These are phyloP conservation scores for Hydriomena furcata DNA, from an alignment of 2,888 invertebrate species.

Conservation along the genomic window DNA sequence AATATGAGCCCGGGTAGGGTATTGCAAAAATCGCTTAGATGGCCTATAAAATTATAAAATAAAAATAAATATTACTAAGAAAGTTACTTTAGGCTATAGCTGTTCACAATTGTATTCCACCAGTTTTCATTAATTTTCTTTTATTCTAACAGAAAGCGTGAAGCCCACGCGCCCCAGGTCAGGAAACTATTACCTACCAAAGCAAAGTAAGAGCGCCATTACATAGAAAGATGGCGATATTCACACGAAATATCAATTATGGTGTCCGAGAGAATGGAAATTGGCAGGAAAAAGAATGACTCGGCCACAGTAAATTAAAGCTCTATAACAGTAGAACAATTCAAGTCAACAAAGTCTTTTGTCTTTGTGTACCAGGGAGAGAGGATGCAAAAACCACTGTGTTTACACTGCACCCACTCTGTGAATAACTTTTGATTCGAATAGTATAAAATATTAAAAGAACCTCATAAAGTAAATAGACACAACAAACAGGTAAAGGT, in stretches of 20 bases:
- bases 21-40: too few relatives aligned
- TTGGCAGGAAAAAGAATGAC: slow-evolving; percentile 45
- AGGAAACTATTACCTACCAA: slow-evolving; percentile 19
- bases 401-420: too few relatives aligned
- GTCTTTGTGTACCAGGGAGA: too few relatives aligned
- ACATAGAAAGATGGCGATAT: slow-evolving; percentile 23
- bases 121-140: slow-evolving; percentile 2
- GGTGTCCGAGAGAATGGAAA: slow-evolving; percentile 40
- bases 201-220: slow-evolving; percentile 21
- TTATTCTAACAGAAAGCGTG: slow-evolving; percentile 1
- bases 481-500: too few relatives aligned
- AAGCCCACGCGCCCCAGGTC: slow-evolving; percentile 12
- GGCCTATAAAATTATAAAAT: too few relatives aligned
- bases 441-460: too few relatives aligned
- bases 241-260: slow-evolving; percentile 47
- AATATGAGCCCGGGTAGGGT: too few relatives aligned
- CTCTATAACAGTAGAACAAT: slow-evolving; percentile 15
- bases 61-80: too few relatives aligned
- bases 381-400: too few relatives aligned
- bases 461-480: too few relatives aligned
- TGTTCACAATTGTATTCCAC: background rate
- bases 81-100: background rate
- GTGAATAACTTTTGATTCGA: too few relatives aligned
- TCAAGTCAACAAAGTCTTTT: too few relatives aligned
- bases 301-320: slow-evolving; percentile 14